Base-by-base conservation (phyloP, 53 echinoderm and acorn worm species). In the Glandiceps talaboti region DNA sequence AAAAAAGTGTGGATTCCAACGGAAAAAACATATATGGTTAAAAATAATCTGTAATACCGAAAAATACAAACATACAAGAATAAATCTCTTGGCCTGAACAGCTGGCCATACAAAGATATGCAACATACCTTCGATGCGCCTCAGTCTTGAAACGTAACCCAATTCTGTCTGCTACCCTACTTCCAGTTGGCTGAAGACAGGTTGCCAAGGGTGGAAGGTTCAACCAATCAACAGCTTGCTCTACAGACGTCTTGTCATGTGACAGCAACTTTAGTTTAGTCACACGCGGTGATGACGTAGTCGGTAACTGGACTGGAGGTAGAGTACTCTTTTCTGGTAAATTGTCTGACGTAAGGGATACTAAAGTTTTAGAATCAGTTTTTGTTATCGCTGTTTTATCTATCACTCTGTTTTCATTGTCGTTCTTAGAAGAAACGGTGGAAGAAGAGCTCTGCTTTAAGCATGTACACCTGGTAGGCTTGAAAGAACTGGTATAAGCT, bases 111-210 rank as follows among this genome's bases (percentile, higher is more conserved):
- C n/a, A n/a, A n/a, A n/a, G n/a, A n/a, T n/a, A n/a, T n/a, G n/a
- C 29, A 27, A 31, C 84, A 82, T 80, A 94, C 99, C 99, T 82
- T 85, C 89, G 79, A 73, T 94, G 99, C 0, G 99, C 99, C 83
- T 93, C 91, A 14, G 93, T 89, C 79, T 89, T 99, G 85, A 82
- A 91, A 30, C 93, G 82, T 28, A 99, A 83, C n/a, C 99, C 99
- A 27, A 99, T 81, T 33, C 85, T 89, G 31, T 99, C 93, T 20
- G 99, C 91, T 1, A 81, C 81, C 30, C 88, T 75, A 73, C 79
- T 83, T 26, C 93, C 99, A 20, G 93, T 74, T 14, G 91, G 83
- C 1, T 84, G 74, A 33, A 99, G 80, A 32, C 93, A 93, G 14
- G 93, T 89, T 0, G 93, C 86, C 33, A 93, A 73, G 0, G 93